These are phyloP conservation scores for Noctua janthina DNA, from an alignment of 2,888 invertebrate species.

Conservation along the genomic window DNA sequence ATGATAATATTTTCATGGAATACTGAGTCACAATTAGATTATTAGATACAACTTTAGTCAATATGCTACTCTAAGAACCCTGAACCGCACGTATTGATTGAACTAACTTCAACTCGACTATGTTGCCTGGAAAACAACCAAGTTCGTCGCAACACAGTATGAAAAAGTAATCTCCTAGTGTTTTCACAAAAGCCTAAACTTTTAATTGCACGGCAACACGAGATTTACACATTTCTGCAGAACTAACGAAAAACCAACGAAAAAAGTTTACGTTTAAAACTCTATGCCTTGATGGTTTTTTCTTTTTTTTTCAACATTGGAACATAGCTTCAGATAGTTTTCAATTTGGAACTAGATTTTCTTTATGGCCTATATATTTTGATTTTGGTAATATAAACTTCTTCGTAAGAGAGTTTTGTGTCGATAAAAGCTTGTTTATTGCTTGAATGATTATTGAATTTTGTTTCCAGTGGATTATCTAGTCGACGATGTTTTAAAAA, in stretches of 20 bases:
- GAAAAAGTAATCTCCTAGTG: conserved; percentile 14
- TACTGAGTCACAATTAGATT: neutral
- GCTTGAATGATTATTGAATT: conserved; percentile 11
- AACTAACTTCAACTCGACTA: neutral
- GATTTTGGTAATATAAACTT: conserved; percentile 24
- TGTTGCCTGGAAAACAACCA: conserved; percentile 23
- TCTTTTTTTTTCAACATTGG: conserved; percentile 19
- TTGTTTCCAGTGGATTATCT: neutral
- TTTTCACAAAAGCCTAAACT: conserved; percentile 34
- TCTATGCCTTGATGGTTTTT: conserved; percentile 17
- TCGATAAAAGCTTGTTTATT: conserved; percentile 15
- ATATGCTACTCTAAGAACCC: neutral
- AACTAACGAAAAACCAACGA: conserved; percentile 37
- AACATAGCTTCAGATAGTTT: conserved; percentile 26
- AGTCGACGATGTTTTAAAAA: neutral
- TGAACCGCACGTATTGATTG: conserved; percentile 21
- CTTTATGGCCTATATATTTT: conserved; percentile 42
- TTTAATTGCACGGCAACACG: conserved; percentile 44
- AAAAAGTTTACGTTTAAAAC: conserved; percentile 56
- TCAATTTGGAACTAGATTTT: conserved; percentile 46
- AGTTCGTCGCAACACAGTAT: neutral
- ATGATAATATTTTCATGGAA: neutral
- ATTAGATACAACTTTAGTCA: neutral
- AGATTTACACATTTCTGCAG: conserved; percentile 48
- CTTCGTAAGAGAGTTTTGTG: conserved; percentile 6